phyloP scores from a whole-genome alignment of 2,113 vertebrate species.

The Pitta sordida region DNA sequence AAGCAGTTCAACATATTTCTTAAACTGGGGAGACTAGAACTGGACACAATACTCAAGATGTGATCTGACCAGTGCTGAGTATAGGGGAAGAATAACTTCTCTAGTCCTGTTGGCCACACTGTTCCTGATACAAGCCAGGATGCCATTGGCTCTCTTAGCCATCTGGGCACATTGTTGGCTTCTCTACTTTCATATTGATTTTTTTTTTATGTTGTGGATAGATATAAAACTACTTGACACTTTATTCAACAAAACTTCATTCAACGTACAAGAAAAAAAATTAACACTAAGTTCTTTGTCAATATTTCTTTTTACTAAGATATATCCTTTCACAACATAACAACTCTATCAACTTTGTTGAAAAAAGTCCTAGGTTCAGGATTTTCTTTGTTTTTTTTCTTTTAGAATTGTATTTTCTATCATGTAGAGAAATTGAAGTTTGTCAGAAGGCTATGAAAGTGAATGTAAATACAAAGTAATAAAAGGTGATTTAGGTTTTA shows the following conservation, averaged over 20 bases:
- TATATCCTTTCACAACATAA: neutral
- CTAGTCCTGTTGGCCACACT: too few species aligned
- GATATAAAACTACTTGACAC: neutral
- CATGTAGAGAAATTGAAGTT: neutral
- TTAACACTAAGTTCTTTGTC: neutral
- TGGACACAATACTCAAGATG: too few species aligned
- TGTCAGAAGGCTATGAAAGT: neutral
- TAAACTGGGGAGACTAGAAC: too few species aligned
- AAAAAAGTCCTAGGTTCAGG: neutral
- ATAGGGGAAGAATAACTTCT: too few species aligned
- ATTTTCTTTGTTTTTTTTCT: rapidly evolving
- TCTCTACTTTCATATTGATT: neutral
- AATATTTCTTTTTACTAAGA: neutral
- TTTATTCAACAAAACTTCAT: neutral
- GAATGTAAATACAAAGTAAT: neutral
- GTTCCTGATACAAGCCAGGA: too few species aligned
- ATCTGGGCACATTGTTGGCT: too few species aligned
- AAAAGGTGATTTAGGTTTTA: neutral
- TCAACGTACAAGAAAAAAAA: neutral
- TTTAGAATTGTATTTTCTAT: neutral
- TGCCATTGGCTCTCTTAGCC: too few species aligned
- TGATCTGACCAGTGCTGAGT: too few species aligned
- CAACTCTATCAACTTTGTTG: neutral
- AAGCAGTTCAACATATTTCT: too few species aligned
- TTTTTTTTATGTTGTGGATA: neutral